Conservation (phyloP, 2,888 invertebrate genomes). For the Rhopalosiphum nymphaeae region DNA sequence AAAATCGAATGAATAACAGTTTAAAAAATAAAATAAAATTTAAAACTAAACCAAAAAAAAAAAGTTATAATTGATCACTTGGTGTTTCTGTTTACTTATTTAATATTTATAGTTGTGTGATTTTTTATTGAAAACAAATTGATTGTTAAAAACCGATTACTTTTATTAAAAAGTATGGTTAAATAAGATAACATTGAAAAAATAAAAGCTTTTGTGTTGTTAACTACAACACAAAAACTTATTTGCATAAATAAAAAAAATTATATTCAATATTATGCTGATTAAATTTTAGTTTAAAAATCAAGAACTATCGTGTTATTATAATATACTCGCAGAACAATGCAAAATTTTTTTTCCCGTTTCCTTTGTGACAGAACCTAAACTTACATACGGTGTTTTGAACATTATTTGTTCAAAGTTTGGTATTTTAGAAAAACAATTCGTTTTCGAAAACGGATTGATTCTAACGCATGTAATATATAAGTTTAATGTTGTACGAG, state of each 20-base stretch:
- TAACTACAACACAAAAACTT: neutral
- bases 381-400: slow-evolving; percentile 5
- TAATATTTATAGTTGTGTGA: neutral
- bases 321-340: neutral
- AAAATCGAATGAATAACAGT: neutral
- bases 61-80: neutral
- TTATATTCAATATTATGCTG: neutral
- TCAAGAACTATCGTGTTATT: neutral
- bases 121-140: neutral
- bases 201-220: neutral
- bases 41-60: neutral
- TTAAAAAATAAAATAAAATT: neutral
- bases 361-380: neutral
- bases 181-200: neutral
- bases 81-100: neutral
- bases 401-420: slow-evolving; percentile 30
- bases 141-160: neutral
- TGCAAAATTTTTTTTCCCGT: neutral
- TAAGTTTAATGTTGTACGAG: slow-evolving; percentile 11
- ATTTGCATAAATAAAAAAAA: neutral
- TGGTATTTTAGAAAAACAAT: slow-evolving; percentile 42
- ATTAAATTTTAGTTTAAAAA: neutral
- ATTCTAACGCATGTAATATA: neutral
- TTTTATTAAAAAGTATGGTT: neutral
- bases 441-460: neutral